These are phyloP conservation scores for Phymorhynchus buccinoides DNA, from an alignment of 1,140 invertebrate species.

Conservation along the genomic window DNA sequence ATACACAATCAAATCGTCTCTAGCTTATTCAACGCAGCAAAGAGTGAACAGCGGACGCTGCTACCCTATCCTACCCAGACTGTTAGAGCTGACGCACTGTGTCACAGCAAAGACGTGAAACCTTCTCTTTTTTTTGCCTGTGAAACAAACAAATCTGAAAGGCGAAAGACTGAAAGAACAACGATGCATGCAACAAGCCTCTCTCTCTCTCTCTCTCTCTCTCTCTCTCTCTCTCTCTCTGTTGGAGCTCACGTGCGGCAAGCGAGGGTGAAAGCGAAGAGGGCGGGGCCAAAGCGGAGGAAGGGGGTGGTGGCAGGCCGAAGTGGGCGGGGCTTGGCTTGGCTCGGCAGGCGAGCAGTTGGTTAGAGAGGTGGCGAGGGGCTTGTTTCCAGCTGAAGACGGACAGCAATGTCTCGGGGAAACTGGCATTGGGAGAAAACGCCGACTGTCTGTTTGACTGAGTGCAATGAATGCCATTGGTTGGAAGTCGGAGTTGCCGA, in stretches of 20 bases:
- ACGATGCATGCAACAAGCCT: not conserved
- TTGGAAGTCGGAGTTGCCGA: slow-evolving; percentile 5
- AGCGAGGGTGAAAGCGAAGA: not conserved
- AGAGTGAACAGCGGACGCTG: no score
- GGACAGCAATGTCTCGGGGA: slow-evolving; percentile 20
- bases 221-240: slow-evolving; percentile 36
- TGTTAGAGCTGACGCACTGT: no score
- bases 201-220: slow-evolving; percentile 25
- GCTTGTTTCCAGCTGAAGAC: not conserved
- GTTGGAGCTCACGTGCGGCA: slow-evolving; percentile 16
- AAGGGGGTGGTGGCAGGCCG: no score
- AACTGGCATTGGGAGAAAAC: slow-evolving; percentile 4
- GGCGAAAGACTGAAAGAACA: no score
- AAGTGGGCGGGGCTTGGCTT: not conserved
- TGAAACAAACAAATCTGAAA: no score
- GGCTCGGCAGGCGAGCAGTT: not conserved
- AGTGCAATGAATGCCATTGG: slow-evolving; percentile 6
- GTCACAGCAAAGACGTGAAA: no score
- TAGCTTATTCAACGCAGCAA: no score
- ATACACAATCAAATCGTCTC: no score
- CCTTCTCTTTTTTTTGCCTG: no score
- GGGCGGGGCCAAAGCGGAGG: not conserved
- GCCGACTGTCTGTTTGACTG: slow-evolving; percentile 6
- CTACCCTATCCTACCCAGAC: no score
- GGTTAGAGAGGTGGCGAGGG: not conserved